Evolutionary conservation across 2,113 vertebrate genomes (phyloP), one percentile per base, ranked within the genome.

Genomic region (Bubo bubo): DNA sequence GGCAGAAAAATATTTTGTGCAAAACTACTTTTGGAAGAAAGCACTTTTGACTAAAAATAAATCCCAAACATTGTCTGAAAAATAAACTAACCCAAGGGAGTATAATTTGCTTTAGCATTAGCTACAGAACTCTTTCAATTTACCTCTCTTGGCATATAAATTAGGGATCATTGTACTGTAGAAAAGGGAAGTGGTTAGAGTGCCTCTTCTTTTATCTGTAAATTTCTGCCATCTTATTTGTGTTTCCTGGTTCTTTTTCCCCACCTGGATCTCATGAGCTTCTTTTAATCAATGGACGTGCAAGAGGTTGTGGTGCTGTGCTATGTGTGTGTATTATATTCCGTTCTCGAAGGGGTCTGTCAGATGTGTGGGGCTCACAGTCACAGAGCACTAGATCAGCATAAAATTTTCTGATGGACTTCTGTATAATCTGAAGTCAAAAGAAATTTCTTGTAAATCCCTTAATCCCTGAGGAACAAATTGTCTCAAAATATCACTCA

Each of bases 1-100:
- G 32, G 72, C 10, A 68, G 70, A 91, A 86, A 87, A 95, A 62
- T 90, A 85, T 37, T 86, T 86, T 66, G 41, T 76, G 62, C 34
- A 45, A 17, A 79, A 49, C 62, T 85, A 24, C 49, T 73, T 82
- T 53, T 52, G 52, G 35, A 73, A 79, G 41, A 88, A 94, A 94
- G 20, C 5, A 22, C 58, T 58, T 34, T 73, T 63, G 35, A 70
- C 53, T 91, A 90, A 90, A 90, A 91, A 85, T 83, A 82, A 32
- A 39, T 43, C 13, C 30, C 16, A 72, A 79, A 6, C 19, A 86
- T 43, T 76, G 11, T 66, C 56, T 89, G 50, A 81, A 81, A 88
- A 83, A 47, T 24, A 80, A 55, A 50, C 13, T 60, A 88, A 71
- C 14, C 17, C 20, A 35, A 79, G 23, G 26, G 13, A 75, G 11